Percentiles rank a stretch among this genome's conserved stretches.
These are phyloP conservation scores for Podargus strigoides DNA, from an alignment of 2,797 vertebrate genomes.

Conservation along the genomic window DNA sequence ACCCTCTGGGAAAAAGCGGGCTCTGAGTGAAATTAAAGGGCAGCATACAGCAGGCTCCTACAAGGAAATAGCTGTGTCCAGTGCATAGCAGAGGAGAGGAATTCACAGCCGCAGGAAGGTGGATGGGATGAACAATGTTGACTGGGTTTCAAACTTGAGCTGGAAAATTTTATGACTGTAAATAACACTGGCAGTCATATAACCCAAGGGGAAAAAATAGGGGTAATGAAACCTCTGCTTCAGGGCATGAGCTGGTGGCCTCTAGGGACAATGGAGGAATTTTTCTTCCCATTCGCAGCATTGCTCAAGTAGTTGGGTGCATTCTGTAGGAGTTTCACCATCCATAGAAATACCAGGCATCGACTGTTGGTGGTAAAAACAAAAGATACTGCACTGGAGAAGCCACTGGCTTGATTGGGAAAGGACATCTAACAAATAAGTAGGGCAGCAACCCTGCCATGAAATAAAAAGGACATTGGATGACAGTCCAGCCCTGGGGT, in stretches of 20 bases:
- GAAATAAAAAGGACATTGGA: neutral
- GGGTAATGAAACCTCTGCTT: conserved; percentile 21
- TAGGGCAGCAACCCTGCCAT: neutral
- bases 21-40: neutral
- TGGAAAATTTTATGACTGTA: conserved; percentile 48
- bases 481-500: neutral
- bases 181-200: conserved; percentile 3
- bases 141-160: neutral
- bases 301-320: conserved; percentile 13
- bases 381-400: neutral
- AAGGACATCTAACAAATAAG: neutral
- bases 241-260: conserved; percentile 10
- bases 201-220: neutral
- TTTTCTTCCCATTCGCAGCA: neutral
- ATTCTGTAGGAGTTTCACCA: conserved; percentile 26
- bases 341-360: neutral
- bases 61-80: neutral
- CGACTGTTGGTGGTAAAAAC: neutral
- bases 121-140: neutral
- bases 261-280: conserved; percentile 14
- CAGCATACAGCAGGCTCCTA: neutral
- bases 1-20: neutral
- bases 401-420: neutral
- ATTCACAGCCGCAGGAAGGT: conserved; percentile 13
- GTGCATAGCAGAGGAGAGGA: neutral